Conservation (phyloP, 1,140 invertebrate genomes). For the Stratiolaelaps scimitus region DNA sequence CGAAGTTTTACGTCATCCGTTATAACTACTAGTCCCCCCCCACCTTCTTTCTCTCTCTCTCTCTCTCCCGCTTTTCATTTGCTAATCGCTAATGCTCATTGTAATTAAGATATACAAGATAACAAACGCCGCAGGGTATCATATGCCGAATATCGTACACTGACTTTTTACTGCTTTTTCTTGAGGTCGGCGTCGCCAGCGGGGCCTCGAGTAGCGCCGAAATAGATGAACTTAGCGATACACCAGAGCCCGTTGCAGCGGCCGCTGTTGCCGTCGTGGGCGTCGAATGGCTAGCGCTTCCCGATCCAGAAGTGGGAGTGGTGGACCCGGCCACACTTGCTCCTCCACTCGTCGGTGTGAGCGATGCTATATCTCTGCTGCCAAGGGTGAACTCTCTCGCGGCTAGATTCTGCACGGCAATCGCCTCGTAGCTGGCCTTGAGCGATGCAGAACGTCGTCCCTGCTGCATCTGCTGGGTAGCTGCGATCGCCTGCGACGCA, state of each 20-base stretch:
- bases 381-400: slow-evolving; percentile 35
- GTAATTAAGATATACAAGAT: too few species aligned
- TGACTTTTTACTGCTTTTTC: slow-evolving; percentile 25
- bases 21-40: too few species aligned
- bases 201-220: slow-evolving; percentile 40
- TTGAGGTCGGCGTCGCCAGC: slow-evolving; percentile 8
- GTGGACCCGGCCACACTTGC: slow-evolving; percentile 9
- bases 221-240: slow-evolving; percentile 47
- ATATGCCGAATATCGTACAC: neutral
- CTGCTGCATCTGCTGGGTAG: slow-evolving; percentile 90
- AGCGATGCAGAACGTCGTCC: slow-evolving; percentile 80
- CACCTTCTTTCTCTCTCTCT: too few species aligned
- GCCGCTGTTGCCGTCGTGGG: slow-evolving; percentile 11
- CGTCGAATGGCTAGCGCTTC: slow-evolving; percentile 13
- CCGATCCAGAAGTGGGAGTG: neutral
- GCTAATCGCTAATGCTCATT: too few species aligned
- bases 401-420: slow-evolving; percentile 40
- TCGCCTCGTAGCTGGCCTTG: slow-evolving; percentile 85
- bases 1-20: too few species aligned
- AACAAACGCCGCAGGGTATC: too few species aligned
- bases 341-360: slow-evolving; percentile 32
- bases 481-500: slow-evolving; percentile 86
- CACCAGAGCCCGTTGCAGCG: neutral
- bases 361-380: slow-evolving; percentile 33
- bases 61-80: too few species aligned